Base-by-base conservation (phyloP, 1,140 invertebrate genomes). In the Drosophila nebulosa region DNA sequence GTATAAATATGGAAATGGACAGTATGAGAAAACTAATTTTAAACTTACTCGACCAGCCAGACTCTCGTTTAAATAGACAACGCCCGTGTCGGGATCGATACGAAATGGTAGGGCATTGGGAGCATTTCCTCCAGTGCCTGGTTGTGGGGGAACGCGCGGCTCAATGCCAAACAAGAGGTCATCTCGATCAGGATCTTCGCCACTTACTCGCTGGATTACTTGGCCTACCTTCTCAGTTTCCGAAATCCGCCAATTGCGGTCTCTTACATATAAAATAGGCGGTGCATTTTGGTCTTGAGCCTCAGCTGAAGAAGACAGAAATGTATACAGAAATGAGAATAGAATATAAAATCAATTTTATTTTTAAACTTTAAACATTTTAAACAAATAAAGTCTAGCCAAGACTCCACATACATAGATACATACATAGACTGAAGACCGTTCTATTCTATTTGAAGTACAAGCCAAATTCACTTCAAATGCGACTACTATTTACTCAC, bases 31-130 rank as follows among this genome's bases (percentile, higher is more conserved):
- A 30, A 30, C 27, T 30, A 30, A 24, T 27, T 26, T 52, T 1
- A 26, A 12, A 92, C 93, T 94, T 92, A 96, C 95, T 88, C 93
- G 93, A 62, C 93, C 95, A 75, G 92, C 92, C 1, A 96, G 90
- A 2, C 94, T 94, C 58, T 96, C 94, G 60, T 96, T 95, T 7
- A 96, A 92, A 76, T 93, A 94, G 39, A 97, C 94, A 4, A 93
- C 93, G 10, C 96, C 96, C 7, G 94, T 95, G 3, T 92, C 91
- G 32, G 93, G 93, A 89, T 96, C 93, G 55, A 97, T 96, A 7
- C 91, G 91, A 77, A 97, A 96, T 10, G 94, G 95, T 32, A 94
- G 91, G 22, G 74, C 74, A 7, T 69, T 64, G 50, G 32, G 57
- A 3, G 4, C 42, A 26, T 10, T 85, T 58, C 55, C 80, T 36